Evolutionary conservation across 2,888 invertebrate genomes (phyloP), one percentile per base, ranked within the genome.

Genomic region (Gastrophysa polygoni): DNA sequence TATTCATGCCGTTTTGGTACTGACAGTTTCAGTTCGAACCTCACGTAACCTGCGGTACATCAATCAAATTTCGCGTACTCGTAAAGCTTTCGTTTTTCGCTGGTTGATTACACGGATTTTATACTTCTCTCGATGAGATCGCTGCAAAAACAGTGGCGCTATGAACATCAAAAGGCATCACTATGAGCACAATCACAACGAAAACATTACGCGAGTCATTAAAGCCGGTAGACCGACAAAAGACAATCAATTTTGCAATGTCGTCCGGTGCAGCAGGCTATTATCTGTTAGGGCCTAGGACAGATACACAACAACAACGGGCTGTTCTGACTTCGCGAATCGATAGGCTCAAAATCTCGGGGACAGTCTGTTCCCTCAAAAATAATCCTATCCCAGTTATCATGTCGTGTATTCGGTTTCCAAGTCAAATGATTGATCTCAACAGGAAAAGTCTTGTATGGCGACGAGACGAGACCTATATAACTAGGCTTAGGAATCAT

Each of bases 321-420:
- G 24, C 16, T 21, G 29, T 54, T 16, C 54, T 14, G 65, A 64
- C 64, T 60, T 71, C 72, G 43, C 18, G 56, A 78, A 78, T 78
- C 78, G 77, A 79, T 79, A 78, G 73, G 71, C 72, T 73, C 73
- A 77, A 77, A 77, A 77, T 77, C 77, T 71, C 73, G 71, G 29
- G 17, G 24, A 21, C 47, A 47, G n/a, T 47, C 24, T 29, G 18
- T 51, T 32, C 51, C 32, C 16, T 18, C 11, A 3, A 2, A 38
- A 38, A 38, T 29, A 51, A 51, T 28, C 29, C 18, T 24, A 5
- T 7, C 24, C 7, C 24, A 5, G 24, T n/a, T n/a, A n/a, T n/a
- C n/a, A n/a, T n/a, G n/a, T n/a, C n/a, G n/a, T n/a, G n/a, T n/a
- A n/a, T n/a, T n/a, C n/a, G n/a, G n/a, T n/a, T n/a, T n/a, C n/a